These are phyloP conservation scores for Notarius lentiginosus DNA, from an alignment of 2,113 vertebrate genomes.

Conservation along the genomic window DNA sequence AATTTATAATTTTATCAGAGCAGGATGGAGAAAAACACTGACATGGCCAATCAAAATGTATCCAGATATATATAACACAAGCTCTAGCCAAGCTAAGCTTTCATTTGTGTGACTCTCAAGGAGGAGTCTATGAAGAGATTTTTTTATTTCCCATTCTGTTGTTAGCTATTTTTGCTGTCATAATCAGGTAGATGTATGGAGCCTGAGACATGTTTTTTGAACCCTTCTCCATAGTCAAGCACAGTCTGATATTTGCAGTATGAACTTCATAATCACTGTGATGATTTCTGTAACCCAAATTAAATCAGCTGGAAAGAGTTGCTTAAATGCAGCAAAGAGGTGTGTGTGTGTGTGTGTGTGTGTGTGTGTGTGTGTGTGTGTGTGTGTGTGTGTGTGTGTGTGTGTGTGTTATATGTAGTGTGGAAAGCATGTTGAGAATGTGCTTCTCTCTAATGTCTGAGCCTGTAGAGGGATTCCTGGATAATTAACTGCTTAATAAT, in stretches of 20 bases:
- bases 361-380: conserved; percentile 4
- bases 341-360: neutral
- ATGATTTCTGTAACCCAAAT: neutral
- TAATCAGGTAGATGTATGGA: neutral
- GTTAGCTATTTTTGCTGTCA: neutral
- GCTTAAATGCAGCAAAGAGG: neutral
- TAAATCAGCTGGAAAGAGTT: neutral
- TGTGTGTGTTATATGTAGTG: conserved; percentile 9
- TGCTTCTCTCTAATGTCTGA: conserved; percentile 38
- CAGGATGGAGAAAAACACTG: neutral
- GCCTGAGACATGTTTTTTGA: neutral
- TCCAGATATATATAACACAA: too few relatives aligned
- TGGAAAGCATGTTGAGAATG: conserved; percentile 1
- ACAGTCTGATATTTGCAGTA: neutral
- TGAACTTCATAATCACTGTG: neutral
- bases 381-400: neutral
- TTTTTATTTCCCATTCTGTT: neutral
- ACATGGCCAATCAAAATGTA: neutral
- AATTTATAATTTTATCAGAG: neutral
- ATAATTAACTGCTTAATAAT: conserved; percentile 49
- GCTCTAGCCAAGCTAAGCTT: neutral
- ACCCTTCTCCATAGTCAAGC: neutral
- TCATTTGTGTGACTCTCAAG: neutral
- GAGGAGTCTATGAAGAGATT: neutral
- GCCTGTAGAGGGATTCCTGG: conserved; percentile 34